These are phyloP conservation scores for Spatula clypeata DNA, from an alignment of 2,797 vertebrate genomes.

Conservation along the genomic window DNA sequence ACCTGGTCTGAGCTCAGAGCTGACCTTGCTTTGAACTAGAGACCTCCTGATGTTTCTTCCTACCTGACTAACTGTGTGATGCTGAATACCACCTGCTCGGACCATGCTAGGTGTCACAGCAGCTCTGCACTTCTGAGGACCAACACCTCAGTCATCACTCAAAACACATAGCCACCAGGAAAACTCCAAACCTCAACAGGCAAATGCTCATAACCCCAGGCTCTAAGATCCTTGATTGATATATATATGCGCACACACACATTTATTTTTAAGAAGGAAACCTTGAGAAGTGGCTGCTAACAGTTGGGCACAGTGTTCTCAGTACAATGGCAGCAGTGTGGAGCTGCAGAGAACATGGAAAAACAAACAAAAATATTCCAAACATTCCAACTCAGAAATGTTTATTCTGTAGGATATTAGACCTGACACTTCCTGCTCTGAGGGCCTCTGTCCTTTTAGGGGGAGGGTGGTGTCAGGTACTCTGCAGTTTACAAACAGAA, in stretches of 20 bases:
- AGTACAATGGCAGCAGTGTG: not conserved
- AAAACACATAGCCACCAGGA: not conserved
- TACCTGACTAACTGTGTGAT: not conserved
- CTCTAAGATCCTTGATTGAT: not conserved
- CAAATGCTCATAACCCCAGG: not conserved
- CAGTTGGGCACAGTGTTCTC: not conserved
- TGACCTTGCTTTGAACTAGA: not conserved
- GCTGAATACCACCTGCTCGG: not conserved
- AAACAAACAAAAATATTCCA: too few relatives aligned
- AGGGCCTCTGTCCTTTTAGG: fast-evolving
- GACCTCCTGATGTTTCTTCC: not conserved
- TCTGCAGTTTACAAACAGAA: not conserved
- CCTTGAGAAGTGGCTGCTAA: not conserved
- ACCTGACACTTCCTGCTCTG: not conserved
- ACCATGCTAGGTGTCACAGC: not conserved
- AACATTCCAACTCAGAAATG: too few relatives aligned
- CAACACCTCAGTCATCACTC: not conserved
- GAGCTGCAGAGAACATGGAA: not conserved
- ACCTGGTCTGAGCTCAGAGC: not conserved
- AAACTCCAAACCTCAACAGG: not conserved
- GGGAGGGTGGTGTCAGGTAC: not conserved
- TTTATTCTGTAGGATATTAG: too few relatives aligned
- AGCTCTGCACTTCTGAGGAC: not conserved
- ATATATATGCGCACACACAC: not conserved
- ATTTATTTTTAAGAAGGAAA: not conserved